phyloP scores from a whole-genome alignment of 2,888 invertebrate species.

The Pachycephus smyrnensis region DNA sequence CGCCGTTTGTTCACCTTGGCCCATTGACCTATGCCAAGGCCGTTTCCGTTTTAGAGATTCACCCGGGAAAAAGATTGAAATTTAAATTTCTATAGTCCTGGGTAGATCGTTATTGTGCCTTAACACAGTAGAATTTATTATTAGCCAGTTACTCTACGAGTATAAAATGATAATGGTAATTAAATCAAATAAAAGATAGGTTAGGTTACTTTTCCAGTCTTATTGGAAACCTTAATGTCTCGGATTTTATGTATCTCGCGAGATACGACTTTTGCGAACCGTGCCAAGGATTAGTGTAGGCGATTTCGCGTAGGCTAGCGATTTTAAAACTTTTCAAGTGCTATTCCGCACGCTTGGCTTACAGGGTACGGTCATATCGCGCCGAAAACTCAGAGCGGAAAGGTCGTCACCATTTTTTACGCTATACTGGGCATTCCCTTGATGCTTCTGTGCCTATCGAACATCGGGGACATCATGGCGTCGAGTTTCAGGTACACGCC shows the following conservation, averaged over 20 bases:
- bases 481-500: constrained; percentile 80
- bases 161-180: too few relatives aligned
- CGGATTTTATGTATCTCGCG: too few relatives aligned
- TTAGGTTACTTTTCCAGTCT: too few relatives aligned
- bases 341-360: constrained; percentile 36
- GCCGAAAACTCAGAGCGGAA: constrained; percentile 93
- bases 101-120: too few relatives aligned
- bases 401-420: constrained; percentile 95
- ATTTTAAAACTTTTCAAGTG: neutral
- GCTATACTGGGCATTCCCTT: constrained; percentile 95
- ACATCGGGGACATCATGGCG: constrained; percentile 94
- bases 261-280: constrained; percentile 1
- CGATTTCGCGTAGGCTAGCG: neutral
- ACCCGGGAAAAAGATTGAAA: too few relatives aligned
- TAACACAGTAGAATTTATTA: too few relatives aligned
- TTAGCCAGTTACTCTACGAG: too few relatives aligned
- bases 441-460: constrained; percentile 94
- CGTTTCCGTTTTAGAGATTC: too few relatives aligned
- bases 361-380: constrained; percentile 95
- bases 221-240: too few relatives aligned
- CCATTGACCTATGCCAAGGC: too few relatives aligned
- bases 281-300: constrained; percentile 22
- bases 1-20: neutral
- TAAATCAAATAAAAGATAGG: too few relatives aligned
- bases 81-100: too few relatives aligned